Evolutionary conservation across 2,113 vertebrate genomes (phyloP).

Genomic region (Dasyornis broadbenti): DNA sequence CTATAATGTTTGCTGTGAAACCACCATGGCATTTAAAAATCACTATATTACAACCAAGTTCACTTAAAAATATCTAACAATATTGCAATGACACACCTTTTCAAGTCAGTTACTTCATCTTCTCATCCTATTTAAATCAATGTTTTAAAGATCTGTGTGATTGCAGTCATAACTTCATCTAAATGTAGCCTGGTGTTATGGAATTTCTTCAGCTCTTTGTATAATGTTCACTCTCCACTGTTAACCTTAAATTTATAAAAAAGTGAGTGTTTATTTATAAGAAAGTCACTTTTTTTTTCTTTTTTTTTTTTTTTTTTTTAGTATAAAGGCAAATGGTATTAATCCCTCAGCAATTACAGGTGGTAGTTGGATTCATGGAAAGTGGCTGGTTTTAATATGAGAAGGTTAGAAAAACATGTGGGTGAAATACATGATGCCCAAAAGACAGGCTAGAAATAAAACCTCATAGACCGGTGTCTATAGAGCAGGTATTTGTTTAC

Average conservation of each 20-base stretch:
- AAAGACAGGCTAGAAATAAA: too few species aligned
- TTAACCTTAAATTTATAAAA: background rate
- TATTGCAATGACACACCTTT: background rate
- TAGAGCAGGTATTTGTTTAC: too few species aligned
- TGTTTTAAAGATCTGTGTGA: background rate
- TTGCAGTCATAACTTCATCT: background rate
- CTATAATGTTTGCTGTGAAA: background rate
- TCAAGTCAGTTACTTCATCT: background rate
- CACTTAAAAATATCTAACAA: background rate
- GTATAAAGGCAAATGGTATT: background rate
- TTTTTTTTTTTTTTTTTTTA: background rate
- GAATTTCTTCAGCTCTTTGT: background rate
- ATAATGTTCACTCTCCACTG: background rate
- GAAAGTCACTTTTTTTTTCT: background rate
- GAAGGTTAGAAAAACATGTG: background rate
- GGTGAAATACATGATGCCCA: too few species aligned
- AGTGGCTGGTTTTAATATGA: background rate
- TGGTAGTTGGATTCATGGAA: background rate
- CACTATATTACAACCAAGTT: background rate
- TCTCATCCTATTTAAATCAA: background rate
- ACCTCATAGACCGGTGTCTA: too few species aligned
- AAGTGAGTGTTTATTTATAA: background rate
- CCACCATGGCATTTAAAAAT: background rate
- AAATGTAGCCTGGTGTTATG: background rate
- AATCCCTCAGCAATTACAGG: background rate